Conservation (phyloP, 2,113 vertebrate genomes). For the Petaurus breviceps region DNA sequence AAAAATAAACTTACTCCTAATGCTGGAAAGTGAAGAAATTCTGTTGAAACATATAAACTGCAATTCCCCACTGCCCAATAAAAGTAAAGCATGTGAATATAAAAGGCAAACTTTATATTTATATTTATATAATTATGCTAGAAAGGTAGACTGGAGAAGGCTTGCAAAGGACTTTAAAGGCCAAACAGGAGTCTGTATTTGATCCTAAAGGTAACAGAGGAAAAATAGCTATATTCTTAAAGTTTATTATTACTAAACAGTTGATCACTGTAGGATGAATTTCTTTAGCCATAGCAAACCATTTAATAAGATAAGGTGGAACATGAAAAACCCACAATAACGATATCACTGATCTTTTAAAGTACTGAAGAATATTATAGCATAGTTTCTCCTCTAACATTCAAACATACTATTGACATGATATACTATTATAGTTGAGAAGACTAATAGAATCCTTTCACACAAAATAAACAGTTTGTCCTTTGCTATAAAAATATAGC, state of each 20-base stretch:
- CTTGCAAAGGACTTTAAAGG: background rate
- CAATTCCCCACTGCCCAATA: background rate
- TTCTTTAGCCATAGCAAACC: background rate
- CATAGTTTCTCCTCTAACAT: background rate
- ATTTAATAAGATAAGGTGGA: background rate
- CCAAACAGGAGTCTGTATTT: background rate
- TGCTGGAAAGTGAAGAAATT: background rate
- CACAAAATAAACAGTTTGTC: background rate
- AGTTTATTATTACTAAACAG: no score
- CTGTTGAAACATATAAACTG: background rate
- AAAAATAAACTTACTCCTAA: background rate
- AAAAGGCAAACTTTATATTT: no score
- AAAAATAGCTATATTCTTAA: background rate
- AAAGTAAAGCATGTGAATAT: background rate
- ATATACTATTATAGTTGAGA: background rate
- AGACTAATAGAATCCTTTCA: background rate
- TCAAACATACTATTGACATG: background rate
- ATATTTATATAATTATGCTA: no score
- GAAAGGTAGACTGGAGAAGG: background rate
- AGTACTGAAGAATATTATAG: background rate
- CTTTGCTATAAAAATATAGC: background rate
- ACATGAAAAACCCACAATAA: background rate
- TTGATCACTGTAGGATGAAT: background rate
- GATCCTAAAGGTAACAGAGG: background rate
- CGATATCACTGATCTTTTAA: background rate